phyloP scores from a whole-genome alignment of 2,797 vertebrate genomes.

The Pachyuromys duprasi region DNA sequence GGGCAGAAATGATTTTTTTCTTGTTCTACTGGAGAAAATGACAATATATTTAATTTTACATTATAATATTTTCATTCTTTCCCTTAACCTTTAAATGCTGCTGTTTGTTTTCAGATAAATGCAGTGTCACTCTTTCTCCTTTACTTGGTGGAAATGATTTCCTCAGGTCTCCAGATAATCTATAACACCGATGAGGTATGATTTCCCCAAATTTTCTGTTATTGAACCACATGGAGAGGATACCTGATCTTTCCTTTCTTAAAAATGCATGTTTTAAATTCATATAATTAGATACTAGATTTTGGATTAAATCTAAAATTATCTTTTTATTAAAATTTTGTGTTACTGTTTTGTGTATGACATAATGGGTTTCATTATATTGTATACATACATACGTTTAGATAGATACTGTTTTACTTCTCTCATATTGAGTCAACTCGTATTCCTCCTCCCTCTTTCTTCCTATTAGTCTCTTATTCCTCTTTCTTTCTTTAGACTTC shows the following conservation, averaged over 20 bases:
- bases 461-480: not conserved
- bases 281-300: not conserved
- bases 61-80: not conserved
- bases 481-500: not conserved
- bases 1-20: not conserved
- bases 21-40: not conserved
- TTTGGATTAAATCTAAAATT: conserved; percentile 1
- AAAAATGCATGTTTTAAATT: conserved; percentile 37
- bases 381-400: not conserved
- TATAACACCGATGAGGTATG: conserved; percentile 99
- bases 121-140: conserved; percentile 95
- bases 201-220: not conserved
- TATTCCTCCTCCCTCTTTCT: not conserved
- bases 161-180: conserved; percentile 97
- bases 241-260: not conserved
- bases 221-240: conserved; percentile 15
- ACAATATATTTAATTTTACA: not conserved
- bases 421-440: not conserved
- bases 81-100: not conserved
- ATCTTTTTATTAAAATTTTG: not conserved
- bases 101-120: conserved; percentile 90
- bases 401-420: not conserved
- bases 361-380: not conserved
- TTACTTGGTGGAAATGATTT: conserved; percentile 98
- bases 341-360: not conserved